Base-by-base conservation (phyloP, 2,113 vertebrate genomes). In the Gadus macrocephalus region DNA sequence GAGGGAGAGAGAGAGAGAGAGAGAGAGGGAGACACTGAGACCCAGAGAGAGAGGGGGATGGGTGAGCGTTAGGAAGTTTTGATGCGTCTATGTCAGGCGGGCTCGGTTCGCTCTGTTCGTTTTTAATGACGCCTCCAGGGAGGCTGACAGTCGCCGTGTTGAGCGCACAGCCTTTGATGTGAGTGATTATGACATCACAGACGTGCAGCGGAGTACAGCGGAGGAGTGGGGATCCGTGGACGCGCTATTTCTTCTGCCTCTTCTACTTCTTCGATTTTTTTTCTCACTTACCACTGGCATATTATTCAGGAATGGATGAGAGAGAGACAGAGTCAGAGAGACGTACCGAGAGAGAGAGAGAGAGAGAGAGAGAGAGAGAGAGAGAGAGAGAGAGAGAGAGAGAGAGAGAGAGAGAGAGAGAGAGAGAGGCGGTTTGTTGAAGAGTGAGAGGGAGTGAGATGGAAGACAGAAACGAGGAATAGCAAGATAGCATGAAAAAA, bases 101-200 rank as follows among this genome's bases (percentile, higher is more conserved):
- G 83, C 88, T 89, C 70, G 61, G 81, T 84, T 87, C 86, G 83
- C 85, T 88, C 83, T 89, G 86, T 87, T 90, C 88, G 83, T 89
- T 91, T 91, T 91, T 91, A 91, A 91, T 92, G 89, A 91, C 86
- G 91, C 91, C 91, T 92, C 91, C 83, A 90, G 90, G 91, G 91
- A 92, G 89, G 88, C 82, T 90, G 90, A 89, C 90, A 90, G 91
- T 91, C 87, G 85, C 88, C 84, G 87, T 89, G 89, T 88, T 87
- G 88, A 91, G 86, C 85, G 75, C 78, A 17, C 82, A 83, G 82
- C 86, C 89, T 91, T 91, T 92, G 90, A 92, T 92, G 90, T 88
- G 83, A 91, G 87, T 91, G 89, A 92, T 92, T 91, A 92, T 91
- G 91, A 92, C 91, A 90, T 91, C 89, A 90, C 88, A 92, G 90